Conservation (phyloP, 2,797 vertebrate genomes). For the Melanotaenia pygmaea region DNA sequence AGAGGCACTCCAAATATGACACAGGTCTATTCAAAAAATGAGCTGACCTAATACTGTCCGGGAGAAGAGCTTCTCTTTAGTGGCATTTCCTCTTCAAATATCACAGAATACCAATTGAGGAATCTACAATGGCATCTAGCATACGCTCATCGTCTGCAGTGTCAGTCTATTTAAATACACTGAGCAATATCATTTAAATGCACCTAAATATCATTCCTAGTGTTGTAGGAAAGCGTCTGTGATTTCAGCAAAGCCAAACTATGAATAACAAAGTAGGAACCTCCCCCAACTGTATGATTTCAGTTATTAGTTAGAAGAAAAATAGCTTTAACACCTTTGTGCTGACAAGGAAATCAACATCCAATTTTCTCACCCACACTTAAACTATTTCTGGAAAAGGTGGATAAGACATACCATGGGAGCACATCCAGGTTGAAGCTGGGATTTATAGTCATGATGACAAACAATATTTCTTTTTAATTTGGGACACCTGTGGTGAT, state of each 20-base stretch:
- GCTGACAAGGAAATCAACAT: constrained; percentile 50
- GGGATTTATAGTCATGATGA: constrained; percentile 13
- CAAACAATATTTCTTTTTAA: neutral
- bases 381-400: constrained; percentile 38
- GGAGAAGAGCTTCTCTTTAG: constrained; percentile 45
- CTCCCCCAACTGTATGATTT: constrained; percentile 30
- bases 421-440: constrained; percentile 30
- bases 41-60: constrained; percentile 39
- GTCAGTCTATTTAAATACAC: constrained; percentile 39
- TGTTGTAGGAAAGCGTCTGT: constrained; percentile 9
- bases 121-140: constrained; percentile 37
- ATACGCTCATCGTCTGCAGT: constrained; percentile 38
- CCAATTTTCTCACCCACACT: constrained; percentile 31
- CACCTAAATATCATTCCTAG: constrained; percentile 13
- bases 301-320: constrained; percentile 42
- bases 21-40: constrained; percentile 23
- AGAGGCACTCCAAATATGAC: constrained; percentile 50
- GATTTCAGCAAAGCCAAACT: constrained; percentile 38
- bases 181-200: constrained; percentile 32
- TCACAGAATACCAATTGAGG: constrained; percentile 51
- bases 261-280: constrained; percentile 54
- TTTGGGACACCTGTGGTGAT: constrained; percentile 6
- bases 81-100: constrained; percentile 55
- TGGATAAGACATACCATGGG: constrained; percentile 35
- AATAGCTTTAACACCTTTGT: constrained; percentile 56